These are phyloP conservation scores for Oscarella lobularis DNA, from an alignment of 37 sponge, comb jelly and placozoan species.

Conservation along the genomic window DNA sequence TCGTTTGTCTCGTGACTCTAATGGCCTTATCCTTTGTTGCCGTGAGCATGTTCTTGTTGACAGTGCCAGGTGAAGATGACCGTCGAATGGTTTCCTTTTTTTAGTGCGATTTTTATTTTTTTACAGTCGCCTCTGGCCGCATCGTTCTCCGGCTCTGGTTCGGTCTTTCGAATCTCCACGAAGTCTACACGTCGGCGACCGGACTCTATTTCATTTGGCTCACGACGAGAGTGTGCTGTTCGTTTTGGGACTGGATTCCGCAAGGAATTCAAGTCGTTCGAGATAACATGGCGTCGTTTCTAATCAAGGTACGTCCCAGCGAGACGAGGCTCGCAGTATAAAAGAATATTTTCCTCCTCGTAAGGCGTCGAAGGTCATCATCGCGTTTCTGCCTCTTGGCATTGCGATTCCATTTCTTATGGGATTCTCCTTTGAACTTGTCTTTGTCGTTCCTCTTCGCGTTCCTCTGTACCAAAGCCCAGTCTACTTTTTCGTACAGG, in stretches of 20 bases:
- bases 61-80: slow-evolving; percentile 39
- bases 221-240: not conserved
- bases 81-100: no score
- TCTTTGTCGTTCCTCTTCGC: slow-evolving; percentile 72
- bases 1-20: not conserved
- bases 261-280: not conserved
- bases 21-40: slow-evolving; percentile 19
- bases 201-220: slow-evolving; percentile 78
- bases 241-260: slow-evolving; percentile 9
- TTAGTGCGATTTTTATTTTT: not conserved
- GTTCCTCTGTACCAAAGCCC: slow-evolving; percentile 80
- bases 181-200: slow-evolving; percentile 80
- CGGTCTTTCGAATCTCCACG: slow-evolving; percentile 48
- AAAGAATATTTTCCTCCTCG: slow-evolving; percentile 4
- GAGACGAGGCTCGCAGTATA: no score
- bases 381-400: slow-evolving; percentile 61
- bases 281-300: not conserved
- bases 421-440: slow-evolving; percentile 70
- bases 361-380: slow-evolving; percentile 43
- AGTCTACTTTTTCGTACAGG: slow-evolving; percentile 72
- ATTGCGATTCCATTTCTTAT: slow-evolving; percentile 76
- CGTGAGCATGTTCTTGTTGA: slow-evolving; percentile 31
- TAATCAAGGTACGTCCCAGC: not conserved
- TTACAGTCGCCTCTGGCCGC: slow-evolving; percentile 58
- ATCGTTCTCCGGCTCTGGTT: slow-evolving; percentile 29